phyloP scores from a whole-genome alignment of 2,113 vertebrate species.

The Budorcas taxicolor region DNA sequence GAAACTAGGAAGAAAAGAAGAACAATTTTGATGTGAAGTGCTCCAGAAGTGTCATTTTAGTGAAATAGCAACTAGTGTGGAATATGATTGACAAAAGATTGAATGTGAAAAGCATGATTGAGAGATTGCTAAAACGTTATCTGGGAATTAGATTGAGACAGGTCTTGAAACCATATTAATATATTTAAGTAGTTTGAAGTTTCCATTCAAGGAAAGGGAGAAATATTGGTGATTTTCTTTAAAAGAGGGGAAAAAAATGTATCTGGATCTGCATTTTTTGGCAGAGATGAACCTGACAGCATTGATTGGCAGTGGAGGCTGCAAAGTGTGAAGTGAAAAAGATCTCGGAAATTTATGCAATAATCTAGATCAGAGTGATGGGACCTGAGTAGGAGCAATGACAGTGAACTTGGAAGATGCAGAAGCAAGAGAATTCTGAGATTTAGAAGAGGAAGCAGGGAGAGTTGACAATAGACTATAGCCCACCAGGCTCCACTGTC shows the following conservation, averaged over 20 bases:
- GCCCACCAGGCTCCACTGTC: not conserved
- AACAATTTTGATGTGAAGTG: not conserved
- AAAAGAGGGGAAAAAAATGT: not conserved
- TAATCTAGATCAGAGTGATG: rapidly evolving
- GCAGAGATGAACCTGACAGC: not conserved
- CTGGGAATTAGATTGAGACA: not conserved
- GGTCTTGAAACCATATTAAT: not conserved
- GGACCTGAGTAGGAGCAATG: no score
- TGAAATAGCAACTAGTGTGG: not conserved
- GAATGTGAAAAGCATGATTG: not conserved
- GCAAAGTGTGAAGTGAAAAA: rapidly evolving
- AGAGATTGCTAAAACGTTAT: not conserved
- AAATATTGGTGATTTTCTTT: not conserved
- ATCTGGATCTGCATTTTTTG: not conserved
- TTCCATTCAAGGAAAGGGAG: not conserved
- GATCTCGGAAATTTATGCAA: not conserved
- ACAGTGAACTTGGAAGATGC: not conserved
- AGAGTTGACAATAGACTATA: not conserved
- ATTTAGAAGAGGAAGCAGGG: not conserved
- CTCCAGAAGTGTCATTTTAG: not conserved
- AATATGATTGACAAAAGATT: not conserved
- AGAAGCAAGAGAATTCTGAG: not conserved
- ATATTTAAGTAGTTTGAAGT: not conserved
- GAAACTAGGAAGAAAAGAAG: not conserved
- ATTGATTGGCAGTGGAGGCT: not conserved